phyloP scores from a whole-genome alignment of 2,113 vertebrate genomes.

The Macrotus californicus region DNA sequence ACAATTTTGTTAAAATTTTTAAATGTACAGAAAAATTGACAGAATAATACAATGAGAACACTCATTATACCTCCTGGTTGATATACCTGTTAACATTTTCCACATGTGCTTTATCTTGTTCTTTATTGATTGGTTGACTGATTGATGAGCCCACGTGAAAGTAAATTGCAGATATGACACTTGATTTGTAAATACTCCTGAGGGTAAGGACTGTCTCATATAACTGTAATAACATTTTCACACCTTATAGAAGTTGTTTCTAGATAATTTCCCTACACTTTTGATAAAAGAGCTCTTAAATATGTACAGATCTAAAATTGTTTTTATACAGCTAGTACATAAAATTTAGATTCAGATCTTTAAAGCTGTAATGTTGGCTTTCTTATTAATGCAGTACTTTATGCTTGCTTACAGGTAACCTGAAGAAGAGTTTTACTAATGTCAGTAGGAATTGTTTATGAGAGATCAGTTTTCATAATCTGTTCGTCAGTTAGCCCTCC shows the following conservation, averaged over 20 bases:
- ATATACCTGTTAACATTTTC: background rate
- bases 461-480: background rate
- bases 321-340: background rate
- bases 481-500: background rate
- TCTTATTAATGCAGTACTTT: background rate
- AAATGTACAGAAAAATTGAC: background rate
- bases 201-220: background rate
- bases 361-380: background rate
- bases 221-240: background rate
- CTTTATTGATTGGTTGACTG: background rate
- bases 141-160: background rate
- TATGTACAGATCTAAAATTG: background rate
- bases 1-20: background rate
- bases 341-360: background rate
- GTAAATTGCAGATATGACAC: background rate
- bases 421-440: background rate
- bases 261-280: background rate
- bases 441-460: background rate
- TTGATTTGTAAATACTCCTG: background rate
- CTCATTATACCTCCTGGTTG: background rate
- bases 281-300: conserved; percentile 17
- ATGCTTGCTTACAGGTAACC: background rate
- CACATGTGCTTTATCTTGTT: background rate
- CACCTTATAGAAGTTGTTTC: background rate
- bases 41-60: background rate